Percentiles rank a stretch among this genome's conserved stretches.
These are phyloP conservation scores for Tortricodes alternella DNA, from an alignment of 2,888 invertebrate genomes.

Conservation along the genomic window DNA sequence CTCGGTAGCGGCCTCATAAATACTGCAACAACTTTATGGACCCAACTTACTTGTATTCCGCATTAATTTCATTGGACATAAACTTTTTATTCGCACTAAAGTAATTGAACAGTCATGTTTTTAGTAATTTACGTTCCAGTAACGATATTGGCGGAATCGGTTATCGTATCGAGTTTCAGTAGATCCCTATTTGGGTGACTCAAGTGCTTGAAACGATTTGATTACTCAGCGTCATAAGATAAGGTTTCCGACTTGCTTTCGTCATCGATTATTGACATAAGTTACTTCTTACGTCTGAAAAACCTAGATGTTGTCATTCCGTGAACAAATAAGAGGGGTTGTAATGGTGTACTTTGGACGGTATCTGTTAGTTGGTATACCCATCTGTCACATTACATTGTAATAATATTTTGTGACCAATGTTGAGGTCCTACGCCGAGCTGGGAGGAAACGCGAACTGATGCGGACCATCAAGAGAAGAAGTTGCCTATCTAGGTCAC, in stretches of 20 bases:
- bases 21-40: conserved; percentile 1
- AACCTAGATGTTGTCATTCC: neutral
- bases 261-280: conserved; percentile 25
- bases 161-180: neutral
- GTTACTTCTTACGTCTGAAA: conserved; percentile 5
- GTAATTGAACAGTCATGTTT: conserved; percentile 48
- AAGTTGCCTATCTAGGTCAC: too few relatives aligned
- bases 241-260: neutral
- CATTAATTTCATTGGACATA: conserved; percentile 9
- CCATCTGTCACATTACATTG: too few relatives aligned
- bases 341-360: neutral
- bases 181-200: conserved; percentile 11
- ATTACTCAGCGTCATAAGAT: conserved; percentile 10
- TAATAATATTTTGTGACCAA: too few relatives aligned
- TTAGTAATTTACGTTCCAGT: conserved; percentile 37
- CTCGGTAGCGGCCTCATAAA: conserved; percentile 2
- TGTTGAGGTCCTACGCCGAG: too few relatives aligned
- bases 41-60: neutral
- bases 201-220: conserved; percentile 3
- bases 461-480: too few relatives aligned
- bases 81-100: conserved; percentile 33
- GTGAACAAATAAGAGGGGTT: neutral
- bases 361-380: too few relatives aligned
- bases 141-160: neutral
- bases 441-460: too few relatives aligned